Evolutionary conservation across 2,113 vertebrate genomes (phyloP).

Genomic region (Arenaria interpres): DNA sequence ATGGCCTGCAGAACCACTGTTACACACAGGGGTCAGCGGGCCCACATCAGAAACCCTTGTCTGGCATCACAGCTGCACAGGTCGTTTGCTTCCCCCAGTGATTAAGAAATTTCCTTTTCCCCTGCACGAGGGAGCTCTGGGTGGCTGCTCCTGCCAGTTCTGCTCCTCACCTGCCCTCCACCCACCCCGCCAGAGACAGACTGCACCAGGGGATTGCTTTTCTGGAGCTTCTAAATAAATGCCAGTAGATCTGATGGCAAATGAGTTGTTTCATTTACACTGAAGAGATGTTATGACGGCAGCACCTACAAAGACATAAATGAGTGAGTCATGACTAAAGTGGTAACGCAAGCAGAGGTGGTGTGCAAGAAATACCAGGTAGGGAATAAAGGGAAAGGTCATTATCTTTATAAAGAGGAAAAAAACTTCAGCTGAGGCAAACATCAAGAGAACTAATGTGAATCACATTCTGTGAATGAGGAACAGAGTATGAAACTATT

Average conservation of each 20-base stretch:
- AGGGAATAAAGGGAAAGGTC: background rate
- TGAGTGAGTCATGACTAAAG: background rate
- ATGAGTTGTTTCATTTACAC: background rate
- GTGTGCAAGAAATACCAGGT: fast-evolving
- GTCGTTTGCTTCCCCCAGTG: background rate
- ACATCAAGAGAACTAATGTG: background rate
- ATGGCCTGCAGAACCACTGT: background rate
- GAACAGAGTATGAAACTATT: background rate
- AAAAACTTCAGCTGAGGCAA: background rate
- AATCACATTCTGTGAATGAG: background rate
- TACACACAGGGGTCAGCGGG: fast-evolving
- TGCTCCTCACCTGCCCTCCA: background rate
- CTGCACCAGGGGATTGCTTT: background rate
- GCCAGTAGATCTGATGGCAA: background rate
- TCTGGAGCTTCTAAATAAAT: background rate
- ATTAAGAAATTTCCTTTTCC: background rate
- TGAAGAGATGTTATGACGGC: background rate
- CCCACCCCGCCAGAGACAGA: background rate
- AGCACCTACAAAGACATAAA: background rate
- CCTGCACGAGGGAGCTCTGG: background rate
- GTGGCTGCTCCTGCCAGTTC: background rate
- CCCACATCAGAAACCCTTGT: background rate
- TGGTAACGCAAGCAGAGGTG: background rate
- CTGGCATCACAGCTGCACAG: background rate
- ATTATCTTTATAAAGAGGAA: background rate